phyloP scores from a whole-genome alignment of 1,140 invertebrate species.

The Scaptomyza graminum region DNA sequence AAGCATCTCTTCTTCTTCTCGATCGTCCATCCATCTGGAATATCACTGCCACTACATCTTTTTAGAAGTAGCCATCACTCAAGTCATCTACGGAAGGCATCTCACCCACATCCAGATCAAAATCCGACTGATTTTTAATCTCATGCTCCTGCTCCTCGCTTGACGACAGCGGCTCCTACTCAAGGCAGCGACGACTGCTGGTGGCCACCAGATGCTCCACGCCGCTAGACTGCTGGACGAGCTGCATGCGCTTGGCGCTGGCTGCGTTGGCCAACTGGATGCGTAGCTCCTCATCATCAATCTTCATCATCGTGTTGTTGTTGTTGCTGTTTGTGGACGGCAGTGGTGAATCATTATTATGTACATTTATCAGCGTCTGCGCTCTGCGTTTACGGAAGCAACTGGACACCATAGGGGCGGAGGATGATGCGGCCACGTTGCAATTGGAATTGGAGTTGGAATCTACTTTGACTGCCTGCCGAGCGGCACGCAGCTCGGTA shows the following conservation, averaged over 20 bases:
- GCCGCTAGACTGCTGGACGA: background rate
- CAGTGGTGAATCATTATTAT: too few relatives aligned
- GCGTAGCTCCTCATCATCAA: background rate
- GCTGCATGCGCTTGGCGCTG: constrained; percentile 18
- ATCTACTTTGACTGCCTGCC: constrained; percentile 6
- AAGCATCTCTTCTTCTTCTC: background rate
- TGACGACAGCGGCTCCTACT: background rate
- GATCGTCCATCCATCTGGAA: background rate
- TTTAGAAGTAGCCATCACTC: too few relatives aligned
- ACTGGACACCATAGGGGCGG: background rate
- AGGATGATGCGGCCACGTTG: too few relatives aligned
- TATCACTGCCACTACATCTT: too few relatives aligned
- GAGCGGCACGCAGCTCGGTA: constrained; percentile 24
- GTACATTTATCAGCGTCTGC: background rate
- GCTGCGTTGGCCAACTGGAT: constrained; percentile 13
- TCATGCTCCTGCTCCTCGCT: too few relatives aligned
- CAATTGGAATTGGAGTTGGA: background rate
- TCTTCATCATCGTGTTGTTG: too few relatives aligned
- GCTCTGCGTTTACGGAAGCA: background rate
- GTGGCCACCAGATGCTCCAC: constrained; percentile 22
- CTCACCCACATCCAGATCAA: too few relatives aligned
- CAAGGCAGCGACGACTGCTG: background rate
- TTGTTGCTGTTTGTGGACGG: too few relatives aligned
- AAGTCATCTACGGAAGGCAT: too few relatives aligned
- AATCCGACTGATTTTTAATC: too few relatives aligned